A percentile compares a stretch with the other conserved stretches of the same genome.
phyloP scores from a whole-genome alignment of 1,140 invertebrate species.

The Euwallacea similis region DNA sequence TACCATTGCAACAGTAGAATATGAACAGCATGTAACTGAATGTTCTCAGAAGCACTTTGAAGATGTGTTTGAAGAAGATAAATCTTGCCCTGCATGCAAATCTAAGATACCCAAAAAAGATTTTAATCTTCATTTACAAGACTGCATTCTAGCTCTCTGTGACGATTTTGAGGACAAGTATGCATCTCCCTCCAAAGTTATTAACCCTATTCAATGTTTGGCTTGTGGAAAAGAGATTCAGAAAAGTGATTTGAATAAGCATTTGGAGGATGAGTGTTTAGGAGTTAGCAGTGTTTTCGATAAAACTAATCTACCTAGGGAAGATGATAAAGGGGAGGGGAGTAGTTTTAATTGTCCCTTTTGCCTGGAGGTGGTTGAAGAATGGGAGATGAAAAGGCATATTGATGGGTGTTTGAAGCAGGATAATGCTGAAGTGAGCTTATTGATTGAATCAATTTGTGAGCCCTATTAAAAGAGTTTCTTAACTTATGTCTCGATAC shows the following conservation, averaged over 20 bases:
- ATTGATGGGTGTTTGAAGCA: constrained; percentile 43
- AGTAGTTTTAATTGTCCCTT: constrained; percentile 46
- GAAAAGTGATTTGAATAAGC: constrained; percentile 58
- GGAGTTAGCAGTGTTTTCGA: constrained; percentile 45
- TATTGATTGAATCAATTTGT: constrained; percentile 1
- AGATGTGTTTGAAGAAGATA: constrained; percentile 13
- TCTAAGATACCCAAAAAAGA: too few relatives aligned
- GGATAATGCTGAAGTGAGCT: constrained; percentile 2
- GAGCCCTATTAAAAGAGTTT: too few relatives aligned
- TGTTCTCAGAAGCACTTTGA: constrained; percentile 49
- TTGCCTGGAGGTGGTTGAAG: constrained; percentile 43
- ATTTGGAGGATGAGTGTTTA: constrained; percentile 67
- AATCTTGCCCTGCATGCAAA: constrained; percentile 49
- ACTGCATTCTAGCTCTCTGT: not conserved
- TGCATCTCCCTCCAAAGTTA: constrained; percentile 60
- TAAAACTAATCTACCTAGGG: constrained; percentile 13
- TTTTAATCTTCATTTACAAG: too few relatives aligned
- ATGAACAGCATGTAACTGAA: constrained; percentile 54
- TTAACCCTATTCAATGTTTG: constrained; percentile 59
- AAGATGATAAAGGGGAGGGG: constrained; percentile 30
- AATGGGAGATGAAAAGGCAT: constrained; percentile 45
- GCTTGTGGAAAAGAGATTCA: constrained; percentile 62
- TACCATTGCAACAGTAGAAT: constrained; percentile 46
- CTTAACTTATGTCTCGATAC: too few relatives aligned
- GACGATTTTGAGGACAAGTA: constrained; percentile 35